These are phyloP conservation scores for Allophyes oxyacanthae DNA, from an alignment of 2,888 invertebrate genomes.

Conservation along the genomic window DNA sequence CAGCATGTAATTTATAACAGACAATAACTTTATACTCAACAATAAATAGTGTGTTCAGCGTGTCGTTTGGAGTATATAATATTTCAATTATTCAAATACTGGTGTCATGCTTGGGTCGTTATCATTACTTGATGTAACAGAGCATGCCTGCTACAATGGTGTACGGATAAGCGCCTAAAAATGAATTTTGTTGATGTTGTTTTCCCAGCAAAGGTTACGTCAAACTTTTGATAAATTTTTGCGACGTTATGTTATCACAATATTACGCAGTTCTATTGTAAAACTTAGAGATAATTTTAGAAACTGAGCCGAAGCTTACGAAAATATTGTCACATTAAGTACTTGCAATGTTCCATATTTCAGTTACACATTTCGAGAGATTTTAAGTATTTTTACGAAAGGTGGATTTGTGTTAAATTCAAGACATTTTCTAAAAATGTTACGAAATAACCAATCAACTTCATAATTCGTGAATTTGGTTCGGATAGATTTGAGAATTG, in stretches of 20 bases:
- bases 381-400: too few relatives aligned
- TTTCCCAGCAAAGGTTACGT: constrained; percentile 30
- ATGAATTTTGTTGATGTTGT: constrained; percentile 30
- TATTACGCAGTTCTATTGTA: constrained; percentile 36
- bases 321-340: constrained; percentile 9
- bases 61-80: constrained; percentile 5
- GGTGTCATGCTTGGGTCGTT: constrained; percentile 16
- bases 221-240: constrained; percentile 34
- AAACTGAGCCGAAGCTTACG: constrained; percentile 1
- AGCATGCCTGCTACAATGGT: too few relatives aligned
- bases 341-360: neutral
- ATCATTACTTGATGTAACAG: constrained; percentile 38
- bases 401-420: too few relatives aligned
- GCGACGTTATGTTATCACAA: constrained; percentile 16
- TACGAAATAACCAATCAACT: too few relatives aligned
- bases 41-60: too few relatives aligned
- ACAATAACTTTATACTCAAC: too few relatives aligned
- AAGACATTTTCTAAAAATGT: too few relatives aligned
- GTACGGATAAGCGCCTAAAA: constrained; percentile 24
- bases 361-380: neutral
- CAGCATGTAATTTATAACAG: neutral
- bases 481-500: too few relatives aligned
- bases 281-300: constrained; percentile 12
- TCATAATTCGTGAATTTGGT: too few relatives aligned
- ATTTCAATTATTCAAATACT: constrained; percentile 27